phyloP scores from a whole-genome alignment of 2,888 invertebrate species.

The Hedychridium roseum region DNA sequence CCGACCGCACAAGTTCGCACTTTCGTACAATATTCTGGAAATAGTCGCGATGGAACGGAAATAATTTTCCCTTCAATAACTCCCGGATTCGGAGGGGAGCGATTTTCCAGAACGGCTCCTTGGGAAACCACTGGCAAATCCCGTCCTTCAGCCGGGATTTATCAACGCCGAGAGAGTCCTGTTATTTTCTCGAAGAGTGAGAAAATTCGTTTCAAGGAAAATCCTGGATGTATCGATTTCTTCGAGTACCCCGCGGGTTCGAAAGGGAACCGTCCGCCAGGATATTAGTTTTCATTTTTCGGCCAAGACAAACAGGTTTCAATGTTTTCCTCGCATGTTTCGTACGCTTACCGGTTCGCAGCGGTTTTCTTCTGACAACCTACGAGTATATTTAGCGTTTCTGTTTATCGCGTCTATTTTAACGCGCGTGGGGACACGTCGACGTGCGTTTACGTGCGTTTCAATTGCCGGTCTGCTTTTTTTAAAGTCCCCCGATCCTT shows the following conservation, averaged over 20 bases:
- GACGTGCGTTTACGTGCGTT: conserved; percentile 7
- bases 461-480: no score
- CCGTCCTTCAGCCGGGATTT: no score
- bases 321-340: neutral
- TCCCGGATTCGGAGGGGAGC: no score
- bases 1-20: neutral
- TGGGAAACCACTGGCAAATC: no score
- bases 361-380: conserved; percentile 30
- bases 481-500: no score
- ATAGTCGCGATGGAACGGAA: no score
- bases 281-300: conserved; percentile 9
- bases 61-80: no score
- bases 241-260: neutral
- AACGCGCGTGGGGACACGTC: conserved; percentile 22
- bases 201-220: neutral
- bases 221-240: no score
- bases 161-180: no score
- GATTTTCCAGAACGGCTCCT: no score
- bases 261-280: neutral
- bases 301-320: neutral
- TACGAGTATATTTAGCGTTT: conserved; percentile 41
- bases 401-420: conserved; percentile 43
- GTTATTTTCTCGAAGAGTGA: no score
- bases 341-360: conserved; percentile 14
- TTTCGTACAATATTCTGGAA: no score